Evolutionary conservation across 2,888 invertebrate genomes (phyloP), one percentile per base, ranked within the genome.

Genomic region (Drosophila buzzatii): DNA sequence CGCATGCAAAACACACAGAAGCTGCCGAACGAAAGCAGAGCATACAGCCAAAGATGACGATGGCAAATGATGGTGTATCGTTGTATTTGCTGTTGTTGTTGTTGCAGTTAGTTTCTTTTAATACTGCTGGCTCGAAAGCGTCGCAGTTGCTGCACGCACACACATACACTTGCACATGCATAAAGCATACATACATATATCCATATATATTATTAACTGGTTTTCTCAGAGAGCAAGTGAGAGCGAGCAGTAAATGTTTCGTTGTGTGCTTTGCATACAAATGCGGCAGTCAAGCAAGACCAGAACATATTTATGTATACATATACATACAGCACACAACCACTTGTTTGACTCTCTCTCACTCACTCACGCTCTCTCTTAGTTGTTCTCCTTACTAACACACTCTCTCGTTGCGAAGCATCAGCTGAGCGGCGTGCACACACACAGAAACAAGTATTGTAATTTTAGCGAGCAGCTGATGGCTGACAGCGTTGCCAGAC

Each of bases 11-110:
- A 33, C 10, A 51, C 57, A 71, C 58, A 85, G 76, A 79, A 76
- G 88, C 82, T 81, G 84, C 64, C 75, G 65, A 87, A 84, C 77
- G 90, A 89, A 84, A 87, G 85, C 88, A 77, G 88, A 88, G 85
- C 76, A 70, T 44, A 75, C 67, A 74, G 79, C 23, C 66, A 76
- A 77, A 88, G 90, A 90, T 77, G 83, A 70, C 65, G 85, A 79
- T 73, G 74, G 63, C 62, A 58, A 66, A 61, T 73, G 70, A 31
- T 70, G 75, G 41, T 63, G 41, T 63, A 62, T 55, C 27, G 53
- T 27, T 39, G 52, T 52, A 20, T 52, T 41, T 58, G 37, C 7
- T 39, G 61, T 44, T 68, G 52, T 45, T 75, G 77, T 61, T 72
- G 64, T 47, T 75, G 75, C 66, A 74, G 68, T 70, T 66, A 68